phyloP scores from a whole-genome alignment of 2,113 vertebrate species.

The Pelmatolapia mariae region DNA sequence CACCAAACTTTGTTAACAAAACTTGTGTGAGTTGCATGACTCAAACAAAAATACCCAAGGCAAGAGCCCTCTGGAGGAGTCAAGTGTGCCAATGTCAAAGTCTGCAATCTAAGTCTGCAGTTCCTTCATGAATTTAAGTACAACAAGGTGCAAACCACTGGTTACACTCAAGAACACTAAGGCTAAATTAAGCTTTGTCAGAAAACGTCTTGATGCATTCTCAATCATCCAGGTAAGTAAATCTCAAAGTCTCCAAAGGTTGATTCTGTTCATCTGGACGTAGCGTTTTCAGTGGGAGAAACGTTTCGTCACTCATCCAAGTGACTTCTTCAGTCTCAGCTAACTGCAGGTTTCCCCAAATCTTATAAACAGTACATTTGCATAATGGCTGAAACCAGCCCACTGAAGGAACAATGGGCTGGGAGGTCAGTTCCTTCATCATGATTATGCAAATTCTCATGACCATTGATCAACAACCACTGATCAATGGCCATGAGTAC shows the following conservation, averaged over 20 bases:
- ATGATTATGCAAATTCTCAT: not conserved
- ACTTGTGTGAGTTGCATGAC: not conserved
- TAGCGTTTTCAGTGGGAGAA: not conserved
- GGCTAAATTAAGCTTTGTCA: not conserved
- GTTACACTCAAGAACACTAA: not conserved
- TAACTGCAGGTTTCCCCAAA: not conserved
- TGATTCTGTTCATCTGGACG: not conserved
- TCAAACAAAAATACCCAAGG: not conserved
- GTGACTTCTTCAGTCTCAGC: not conserved
- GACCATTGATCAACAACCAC: not conserved
- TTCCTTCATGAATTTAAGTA: not conserved
- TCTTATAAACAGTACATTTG: not conserved
- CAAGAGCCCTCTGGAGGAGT: not conserved
- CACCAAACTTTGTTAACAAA: not conserved
- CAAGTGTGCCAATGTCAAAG: not conserved
- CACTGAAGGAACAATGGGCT: not conserved
- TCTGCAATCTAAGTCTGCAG: not conserved
- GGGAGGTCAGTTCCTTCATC: not conserved
- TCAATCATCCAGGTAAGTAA: not conserved
- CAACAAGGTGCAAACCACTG: not conserved
- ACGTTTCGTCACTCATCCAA: not conserved
- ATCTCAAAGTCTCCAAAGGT: not conserved
- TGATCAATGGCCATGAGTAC: not conserved
- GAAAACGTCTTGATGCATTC: not conserved
- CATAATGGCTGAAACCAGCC: not conserved